phyloP scores from a whole-genome alignment of 1,140 invertebrate genomes.

The Penaeus japonicus region DNA sequence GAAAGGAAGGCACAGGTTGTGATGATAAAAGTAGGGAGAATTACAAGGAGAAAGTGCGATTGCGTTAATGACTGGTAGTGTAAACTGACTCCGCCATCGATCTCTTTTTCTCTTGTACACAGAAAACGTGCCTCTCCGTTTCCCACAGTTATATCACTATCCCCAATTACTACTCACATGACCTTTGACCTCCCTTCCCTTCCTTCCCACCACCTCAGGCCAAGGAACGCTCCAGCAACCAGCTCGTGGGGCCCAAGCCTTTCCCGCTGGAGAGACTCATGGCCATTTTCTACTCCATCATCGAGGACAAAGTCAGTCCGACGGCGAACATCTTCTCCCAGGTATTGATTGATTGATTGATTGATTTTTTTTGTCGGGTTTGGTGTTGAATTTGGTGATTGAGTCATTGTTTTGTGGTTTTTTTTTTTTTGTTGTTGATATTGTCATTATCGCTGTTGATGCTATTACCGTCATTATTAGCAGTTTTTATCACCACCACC shows the following conservation, averaged over 20 bases:
- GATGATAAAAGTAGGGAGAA: too few relatives aligned
- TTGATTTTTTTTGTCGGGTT: not conserved
- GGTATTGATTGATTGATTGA: slow-evolving; percentile 68
- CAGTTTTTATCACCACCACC: not conserved
- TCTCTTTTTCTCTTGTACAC: too few relatives aligned
- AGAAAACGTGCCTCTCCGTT: too few relatives aligned
- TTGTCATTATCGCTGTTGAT: not conserved
- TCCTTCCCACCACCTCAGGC: too few relatives aligned
- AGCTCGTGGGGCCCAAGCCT: slow-evolving; percentile 76
- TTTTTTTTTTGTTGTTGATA: not conserved
- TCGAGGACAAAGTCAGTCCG: slow-evolving; percentile 82
- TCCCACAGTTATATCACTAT: too few relatives aligned
- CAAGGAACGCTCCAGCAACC: slow-evolving; percentile 64
- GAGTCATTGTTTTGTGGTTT: too few relatives aligned
- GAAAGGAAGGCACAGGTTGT: too few relatives aligned
- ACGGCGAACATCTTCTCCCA: slow-evolving; percentile 84
- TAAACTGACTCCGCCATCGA: too few relatives aligned
- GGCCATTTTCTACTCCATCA: slow-evolving; percentile 90
- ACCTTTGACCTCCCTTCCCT: too few relatives aligned
- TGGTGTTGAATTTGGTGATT: not conserved
- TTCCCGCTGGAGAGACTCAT: slow-evolving; percentile 85
- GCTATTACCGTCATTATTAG: not conserved
- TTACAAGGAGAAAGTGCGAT: too few relatives aligned
- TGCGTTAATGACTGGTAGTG: too few relatives aligned
- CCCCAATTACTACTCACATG: too few relatives aligned